These are phyloP conservation scores for Eospalax fontanierii DNA, from an alignment of 2,797 vertebrate genomes.

Conservation along the genomic window DNA sequence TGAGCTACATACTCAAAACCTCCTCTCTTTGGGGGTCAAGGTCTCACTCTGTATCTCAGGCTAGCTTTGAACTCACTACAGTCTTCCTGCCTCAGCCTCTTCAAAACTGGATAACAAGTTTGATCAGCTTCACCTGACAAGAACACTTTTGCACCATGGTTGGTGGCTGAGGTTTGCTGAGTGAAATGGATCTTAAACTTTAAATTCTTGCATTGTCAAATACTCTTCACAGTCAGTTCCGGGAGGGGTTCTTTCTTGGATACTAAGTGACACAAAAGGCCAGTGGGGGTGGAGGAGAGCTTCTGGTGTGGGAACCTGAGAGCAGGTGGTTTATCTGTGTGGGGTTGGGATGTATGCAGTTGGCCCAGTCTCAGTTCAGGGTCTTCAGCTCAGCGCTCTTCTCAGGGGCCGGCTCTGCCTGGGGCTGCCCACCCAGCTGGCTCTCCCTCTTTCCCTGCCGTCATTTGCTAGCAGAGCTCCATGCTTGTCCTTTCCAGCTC, in stretches of 20 bases:
- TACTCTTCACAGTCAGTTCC: not conserved
- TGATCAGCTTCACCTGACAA: not conserved
- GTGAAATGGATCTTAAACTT: not conserved
- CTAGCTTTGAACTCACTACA: not conserved
- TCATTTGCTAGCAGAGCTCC: not conserved
- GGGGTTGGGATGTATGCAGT: too few relatives aligned
- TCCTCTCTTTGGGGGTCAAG: not conserved
- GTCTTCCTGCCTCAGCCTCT: not conserved
- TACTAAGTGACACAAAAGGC: not conserved
- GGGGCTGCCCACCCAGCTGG: not conserved
- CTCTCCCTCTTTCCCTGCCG: not conserved
- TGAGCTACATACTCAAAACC: not conserved
- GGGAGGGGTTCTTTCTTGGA: not conserved
- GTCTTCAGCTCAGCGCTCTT: not conserved
- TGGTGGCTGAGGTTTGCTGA: not conserved
- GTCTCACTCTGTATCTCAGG: not conserved
- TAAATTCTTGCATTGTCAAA: conserved; percentile 27
- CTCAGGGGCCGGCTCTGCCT: not conserved
- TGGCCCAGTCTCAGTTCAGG: not conserved
- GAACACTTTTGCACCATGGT: not conserved
- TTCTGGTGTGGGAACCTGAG: not conserved
- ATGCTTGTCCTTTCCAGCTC: conserved; percentile 28
- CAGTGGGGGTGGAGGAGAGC: not conserved
- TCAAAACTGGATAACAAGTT: too few relatives aligned
- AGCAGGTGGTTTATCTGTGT: not conserved